A percentile compares a stretch with the other conserved stretches of the same genome.
These are phyloP conservation scores for Dendropsophus ebraccatus DNA, from an alignment of 2,113 vertebrate species.

Conservation along the genomic window DNA sequence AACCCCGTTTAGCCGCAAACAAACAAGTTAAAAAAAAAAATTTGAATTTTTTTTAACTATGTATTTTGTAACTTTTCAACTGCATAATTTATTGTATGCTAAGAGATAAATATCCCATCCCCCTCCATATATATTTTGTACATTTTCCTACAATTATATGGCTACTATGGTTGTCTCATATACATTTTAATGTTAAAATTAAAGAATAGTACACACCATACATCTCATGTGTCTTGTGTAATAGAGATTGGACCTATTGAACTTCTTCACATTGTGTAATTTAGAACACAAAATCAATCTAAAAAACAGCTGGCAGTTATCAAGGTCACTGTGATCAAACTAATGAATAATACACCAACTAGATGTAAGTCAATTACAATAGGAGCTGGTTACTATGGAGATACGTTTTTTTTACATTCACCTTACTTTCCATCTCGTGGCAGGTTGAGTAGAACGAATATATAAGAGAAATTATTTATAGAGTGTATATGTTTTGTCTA, in stretches of 20 bases:
- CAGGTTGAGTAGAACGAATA: neutral
- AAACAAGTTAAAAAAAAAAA: no score
- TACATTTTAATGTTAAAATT: neutral
- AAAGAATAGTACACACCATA: neutral
- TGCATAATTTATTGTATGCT: neutral
- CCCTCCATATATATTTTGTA: neutral
- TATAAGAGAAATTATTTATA: neutral
- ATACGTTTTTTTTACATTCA: neutral
- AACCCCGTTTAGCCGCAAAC: no score
- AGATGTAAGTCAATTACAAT: neutral
- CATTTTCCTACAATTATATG: neutral
- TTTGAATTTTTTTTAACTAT: no score
- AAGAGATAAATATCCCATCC: neutral
- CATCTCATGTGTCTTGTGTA: neutral
- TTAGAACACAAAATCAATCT: constrained; percentile 34
- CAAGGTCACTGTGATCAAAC: constrained; percentile 36
- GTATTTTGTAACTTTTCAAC: neutral
- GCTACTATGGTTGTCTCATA: neutral
- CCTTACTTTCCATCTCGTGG: neutral
- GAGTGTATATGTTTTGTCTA: constrained; percentile 11
- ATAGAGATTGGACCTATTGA: neutral
- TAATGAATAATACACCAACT: constrained; percentile 25
- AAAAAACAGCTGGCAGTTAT: constrained; percentile 31
- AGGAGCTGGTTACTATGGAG: neutral
- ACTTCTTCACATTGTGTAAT: neutral